These are phyloP conservation scores for Brachypterus glaber DNA, from an alignment of 2,888 invertebrate species.

Conservation along the genomic window DNA sequence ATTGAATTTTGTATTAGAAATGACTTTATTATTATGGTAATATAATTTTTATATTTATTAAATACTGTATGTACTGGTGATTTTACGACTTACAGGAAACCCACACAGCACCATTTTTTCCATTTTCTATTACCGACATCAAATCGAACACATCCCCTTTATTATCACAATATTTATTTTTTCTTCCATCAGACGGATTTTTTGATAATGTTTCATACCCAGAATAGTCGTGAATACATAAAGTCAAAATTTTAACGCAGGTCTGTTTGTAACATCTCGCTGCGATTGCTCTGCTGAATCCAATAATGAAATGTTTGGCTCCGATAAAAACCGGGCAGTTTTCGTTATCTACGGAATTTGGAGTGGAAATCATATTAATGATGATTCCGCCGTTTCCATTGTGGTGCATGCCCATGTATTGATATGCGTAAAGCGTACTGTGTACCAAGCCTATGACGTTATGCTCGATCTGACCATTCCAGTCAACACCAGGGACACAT, in stretches of 20 bases:
- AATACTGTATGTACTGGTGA: constrained; percentile 3
- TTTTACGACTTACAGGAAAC: constrained; percentile 4
- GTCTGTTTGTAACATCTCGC: constrained; percentile 26
- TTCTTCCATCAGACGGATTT: no score
- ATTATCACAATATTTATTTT: no score
- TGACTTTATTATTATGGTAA: no score
- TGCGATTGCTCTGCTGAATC: constrained; percentile 39
- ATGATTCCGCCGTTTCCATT: constrained; percentile 52
- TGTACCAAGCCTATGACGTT: constrained; percentile 37
- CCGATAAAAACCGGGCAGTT: constrained; percentile 47
- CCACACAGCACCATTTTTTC: constrained; percentile 1
- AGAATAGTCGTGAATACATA: constrained; percentile 32
- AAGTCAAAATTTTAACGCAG: constrained; percentile 33
- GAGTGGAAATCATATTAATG: constrained; percentile 52
- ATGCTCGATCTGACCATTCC: constrained; percentile 34
- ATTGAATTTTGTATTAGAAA: no score
- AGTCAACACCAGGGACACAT: constrained; percentile 31
- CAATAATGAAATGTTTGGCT: constrained; percentile 45
- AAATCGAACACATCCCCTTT: neutral
- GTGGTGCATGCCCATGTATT: constrained; percentile 47
- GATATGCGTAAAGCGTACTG: constrained; percentile 39
- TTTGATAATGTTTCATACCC: no score
- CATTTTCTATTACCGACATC: neutral
- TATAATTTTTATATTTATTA: constrained; percentile 4
- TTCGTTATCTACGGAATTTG: constrained; percentile 43